Evolutionary conservation across 2,113 vertebrate genomes (phyloP).

Genomic region (Sander vitreus): DNA sequence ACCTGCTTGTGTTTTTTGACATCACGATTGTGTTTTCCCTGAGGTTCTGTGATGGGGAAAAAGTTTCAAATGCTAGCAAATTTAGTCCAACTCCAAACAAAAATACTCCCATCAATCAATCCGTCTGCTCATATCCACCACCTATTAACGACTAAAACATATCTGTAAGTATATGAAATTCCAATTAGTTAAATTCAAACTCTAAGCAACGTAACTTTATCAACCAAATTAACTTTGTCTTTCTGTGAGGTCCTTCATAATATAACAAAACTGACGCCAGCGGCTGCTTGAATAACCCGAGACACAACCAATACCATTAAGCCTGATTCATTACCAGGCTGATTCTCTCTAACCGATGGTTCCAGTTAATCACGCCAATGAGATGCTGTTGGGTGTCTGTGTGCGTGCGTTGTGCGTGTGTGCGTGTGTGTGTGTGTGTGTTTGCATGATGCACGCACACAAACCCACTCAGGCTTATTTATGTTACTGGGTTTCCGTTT

Average conservation of each 20-base stretch:
- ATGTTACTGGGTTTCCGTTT: constrained; percentile 22
- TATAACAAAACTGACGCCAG: constrained; percentile 41
- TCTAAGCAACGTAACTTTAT: background rate
- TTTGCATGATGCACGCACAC: no score
- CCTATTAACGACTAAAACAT: background rate
- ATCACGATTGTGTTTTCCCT: background rate
- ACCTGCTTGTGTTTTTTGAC: background rate
- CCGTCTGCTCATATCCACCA: background rate
- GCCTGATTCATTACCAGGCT: constrained; percentile 52
- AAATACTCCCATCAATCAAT: background rate
- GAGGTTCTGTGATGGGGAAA: background rate
- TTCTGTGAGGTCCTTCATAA: constrained; percentile 9
- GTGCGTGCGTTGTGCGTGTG: background rate
- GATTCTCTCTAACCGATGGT: constrained; percentile 12
- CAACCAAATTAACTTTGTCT: background rate
- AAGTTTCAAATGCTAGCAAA: background rate
- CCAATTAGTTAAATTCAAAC: background rate
- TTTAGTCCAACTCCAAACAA: background rate
- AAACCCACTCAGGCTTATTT: constrained; percentile 7
- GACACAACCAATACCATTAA: constrained; percentile 34
- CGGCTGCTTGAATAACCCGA: constrained; percentile 36
- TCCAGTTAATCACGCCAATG: constrained; percentile 49
- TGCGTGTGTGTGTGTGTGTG: background rate
- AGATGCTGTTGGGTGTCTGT: background rate
- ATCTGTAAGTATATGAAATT: background rate